Evolutionary conservation across 2,113 vertebrate species (phyloP).

Genomic region (Litocranius walleri): DNA sequence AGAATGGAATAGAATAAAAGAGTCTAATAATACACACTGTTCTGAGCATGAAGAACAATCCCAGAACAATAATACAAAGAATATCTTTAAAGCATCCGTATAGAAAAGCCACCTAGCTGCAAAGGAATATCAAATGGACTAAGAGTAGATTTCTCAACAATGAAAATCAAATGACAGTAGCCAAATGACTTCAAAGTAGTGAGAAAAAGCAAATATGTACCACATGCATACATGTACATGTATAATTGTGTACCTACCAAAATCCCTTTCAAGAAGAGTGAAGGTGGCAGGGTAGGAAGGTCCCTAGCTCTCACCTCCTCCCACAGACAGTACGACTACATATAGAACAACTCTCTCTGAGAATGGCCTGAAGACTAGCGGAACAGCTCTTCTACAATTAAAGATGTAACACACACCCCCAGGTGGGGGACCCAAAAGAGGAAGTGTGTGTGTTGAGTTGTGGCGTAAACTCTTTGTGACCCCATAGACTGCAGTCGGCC

Average conservation of each 20-base stretch:
- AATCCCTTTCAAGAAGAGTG: not conserved
- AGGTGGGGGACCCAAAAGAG: not conserved
- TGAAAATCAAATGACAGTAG: not conserved
- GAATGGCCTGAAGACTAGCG: not conserved
- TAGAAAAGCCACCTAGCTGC: not conserved
- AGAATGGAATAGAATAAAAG: not conserved
- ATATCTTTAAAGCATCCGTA: not conserved
- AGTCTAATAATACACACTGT: not conserved
- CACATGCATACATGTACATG: no score
- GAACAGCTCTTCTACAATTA: not conserved
- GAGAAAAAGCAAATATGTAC: not conserved
- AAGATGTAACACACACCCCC: not conserved
- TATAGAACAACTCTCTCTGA: not conserved
- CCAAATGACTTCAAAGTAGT: not conserved
- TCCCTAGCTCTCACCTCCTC: not conserved
- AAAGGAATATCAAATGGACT: not conserved
- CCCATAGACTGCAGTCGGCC: not conserved
- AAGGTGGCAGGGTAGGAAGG: not conserved
- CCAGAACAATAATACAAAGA: not conserved
- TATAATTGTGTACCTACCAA: not conserved
- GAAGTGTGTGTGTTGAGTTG: not conserved
- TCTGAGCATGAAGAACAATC: not conserved
- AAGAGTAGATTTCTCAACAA: not conserved
- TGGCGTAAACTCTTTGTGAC: fast-evolving
- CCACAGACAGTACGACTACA: fast-evolving